These are phyloP conservation scores for Dyspetes luteomarginatus DNA, from an alignment of 2,888 invertebrate species.

Conservation along the genomic window DNA sequence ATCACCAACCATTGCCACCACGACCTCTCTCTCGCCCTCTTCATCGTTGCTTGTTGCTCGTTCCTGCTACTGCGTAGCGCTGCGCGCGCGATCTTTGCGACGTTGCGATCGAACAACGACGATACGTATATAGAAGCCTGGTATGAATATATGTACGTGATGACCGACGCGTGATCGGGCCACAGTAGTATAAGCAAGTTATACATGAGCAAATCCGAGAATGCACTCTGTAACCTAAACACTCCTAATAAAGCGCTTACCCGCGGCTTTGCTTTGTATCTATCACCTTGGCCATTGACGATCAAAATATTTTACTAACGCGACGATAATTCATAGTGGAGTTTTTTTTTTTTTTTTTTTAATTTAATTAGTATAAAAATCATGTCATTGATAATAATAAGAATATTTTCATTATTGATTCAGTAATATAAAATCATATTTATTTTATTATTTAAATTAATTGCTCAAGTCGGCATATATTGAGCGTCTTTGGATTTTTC, in stretches of 20 bases:
- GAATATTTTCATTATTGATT: too few relatives aligned
- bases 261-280: conserved; percentile 1
- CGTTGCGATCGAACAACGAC: conserved; percentile 56
- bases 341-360: background rate
- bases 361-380: too few relatives aligned
- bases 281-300: background rate
- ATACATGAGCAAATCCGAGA: conserved; percentile 25
- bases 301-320: background rate
- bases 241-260: conserved; percentile 51
- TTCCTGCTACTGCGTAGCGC: conserved; percentile 46
- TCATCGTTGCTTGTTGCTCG: conserved; percentile 46
- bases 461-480: too few relatives aligned
- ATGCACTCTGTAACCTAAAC: conserved; percentile 38
- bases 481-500: too few relatives aligned
- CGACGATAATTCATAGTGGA: background rate
- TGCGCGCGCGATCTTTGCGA: conserved; percentile 41
- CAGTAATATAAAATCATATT: too few relatives aligned
- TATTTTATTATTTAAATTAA: too few relatives aligned
- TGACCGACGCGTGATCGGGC: too few relatives aligned
- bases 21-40: conserved; percentile 36
- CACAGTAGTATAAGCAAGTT: conserved; percentile 21
- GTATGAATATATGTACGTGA: too few relatives aligned
- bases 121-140: conserved; percentile 11
- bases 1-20: conserved; percentile 55
- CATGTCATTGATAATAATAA: too few relatives aligned